Conservation (phyloP, 2,888 invertebrate genomes). For the Calliopum simillimum region DNA sequence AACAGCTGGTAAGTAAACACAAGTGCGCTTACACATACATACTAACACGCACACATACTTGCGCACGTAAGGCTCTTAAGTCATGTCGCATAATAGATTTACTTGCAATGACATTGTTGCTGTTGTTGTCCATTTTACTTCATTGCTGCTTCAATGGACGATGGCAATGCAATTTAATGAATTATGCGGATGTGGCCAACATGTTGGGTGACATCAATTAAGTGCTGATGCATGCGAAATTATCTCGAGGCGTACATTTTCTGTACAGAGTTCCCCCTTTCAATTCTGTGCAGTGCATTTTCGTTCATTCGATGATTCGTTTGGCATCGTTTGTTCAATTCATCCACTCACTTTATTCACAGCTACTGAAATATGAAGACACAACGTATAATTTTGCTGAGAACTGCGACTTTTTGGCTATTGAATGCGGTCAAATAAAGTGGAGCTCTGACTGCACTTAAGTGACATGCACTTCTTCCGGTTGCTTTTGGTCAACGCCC, state of each 20-base stretch:
- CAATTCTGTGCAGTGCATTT: too few species aligned
- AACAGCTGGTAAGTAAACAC: constrained; percentile 12
- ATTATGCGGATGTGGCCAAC: constrained; percentile 36
- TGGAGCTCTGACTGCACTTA: neutral
- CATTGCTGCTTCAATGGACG: constrained; percentile 1
- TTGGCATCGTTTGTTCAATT: too few species aligned
- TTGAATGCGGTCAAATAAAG: constrained; percentile 19
- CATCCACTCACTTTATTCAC: too few species aligned
- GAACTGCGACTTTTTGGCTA: neutral
- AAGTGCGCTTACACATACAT: constrained; percentile 5
- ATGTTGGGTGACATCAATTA: constrained; percentile 31
- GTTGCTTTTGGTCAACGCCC: neutral
- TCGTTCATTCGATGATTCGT: neutral
- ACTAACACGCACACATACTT: constrained; percentile 4
- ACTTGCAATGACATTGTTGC: neutral
- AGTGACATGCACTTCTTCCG: neutral
- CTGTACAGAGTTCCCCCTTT: too few species aligned
- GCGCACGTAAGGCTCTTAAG: constrained; percentile 5
- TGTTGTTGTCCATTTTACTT: neutral
- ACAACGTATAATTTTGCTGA: neutral
- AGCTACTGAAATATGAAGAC: too few species aligned
- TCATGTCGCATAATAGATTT: constrained; percentile 23
- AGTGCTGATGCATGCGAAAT: constrained; percentile 34
- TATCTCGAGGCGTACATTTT: constrained; percentile 16
- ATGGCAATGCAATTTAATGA: constrained; percentile 31